phyloP scores from a whole-genome alignment of 2,797 vertebrate species.

The Sebastes umbrosus region DNA sequence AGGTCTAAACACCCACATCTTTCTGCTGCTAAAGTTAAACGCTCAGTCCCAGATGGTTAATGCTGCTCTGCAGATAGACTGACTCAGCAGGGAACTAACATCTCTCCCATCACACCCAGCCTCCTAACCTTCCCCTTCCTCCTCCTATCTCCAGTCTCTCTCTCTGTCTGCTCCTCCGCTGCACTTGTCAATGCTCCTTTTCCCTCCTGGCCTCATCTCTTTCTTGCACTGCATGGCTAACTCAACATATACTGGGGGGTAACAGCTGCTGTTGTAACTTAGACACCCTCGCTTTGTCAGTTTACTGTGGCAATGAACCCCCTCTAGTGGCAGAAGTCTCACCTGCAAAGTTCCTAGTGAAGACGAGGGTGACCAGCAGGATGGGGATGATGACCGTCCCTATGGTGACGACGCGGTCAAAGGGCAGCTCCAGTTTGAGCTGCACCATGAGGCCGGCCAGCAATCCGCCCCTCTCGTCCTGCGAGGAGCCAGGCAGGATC shows the following conservation, averaged over 20 bases:
- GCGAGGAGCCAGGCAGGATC: constrained; percentile 93
- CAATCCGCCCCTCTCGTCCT: constrained; percentile 92
- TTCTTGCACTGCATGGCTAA: not conserved
- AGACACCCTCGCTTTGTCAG: not conserved
- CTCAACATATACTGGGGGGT: not conserved
- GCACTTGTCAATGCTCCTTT: not conserved
- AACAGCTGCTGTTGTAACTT: not conserved
- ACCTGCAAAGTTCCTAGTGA: constrained; percentile 99
- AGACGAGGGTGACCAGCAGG: constrained; percentile 96
- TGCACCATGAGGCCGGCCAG: constrained; percentile 95
- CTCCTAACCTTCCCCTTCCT: not conserved
- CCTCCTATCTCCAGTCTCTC: constrained; percentile 1
- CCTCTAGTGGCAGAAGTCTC: constrained; percentile 71
- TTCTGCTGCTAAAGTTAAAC: constrained; percentile 54
- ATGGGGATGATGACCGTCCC: constrained; percentile 98
- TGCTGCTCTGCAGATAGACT: constrained; percentile 75
- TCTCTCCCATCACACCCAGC: constrained; percentile 21
- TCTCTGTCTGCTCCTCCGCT: not conserved
- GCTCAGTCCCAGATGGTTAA: constrained; percentile 63
- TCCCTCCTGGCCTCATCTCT: constrained; percentile 7
- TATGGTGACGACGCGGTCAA: constrained; percentile 97
- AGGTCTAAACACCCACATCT: constrained; percentile 10
- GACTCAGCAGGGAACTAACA: constrained; percentile 76
- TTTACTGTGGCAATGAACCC: not conserved
- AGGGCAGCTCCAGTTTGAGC: constrained; percentile 97